Conservation (phyloP, 2,113 vertebrate species). For the Hylia prasina region DNA sequence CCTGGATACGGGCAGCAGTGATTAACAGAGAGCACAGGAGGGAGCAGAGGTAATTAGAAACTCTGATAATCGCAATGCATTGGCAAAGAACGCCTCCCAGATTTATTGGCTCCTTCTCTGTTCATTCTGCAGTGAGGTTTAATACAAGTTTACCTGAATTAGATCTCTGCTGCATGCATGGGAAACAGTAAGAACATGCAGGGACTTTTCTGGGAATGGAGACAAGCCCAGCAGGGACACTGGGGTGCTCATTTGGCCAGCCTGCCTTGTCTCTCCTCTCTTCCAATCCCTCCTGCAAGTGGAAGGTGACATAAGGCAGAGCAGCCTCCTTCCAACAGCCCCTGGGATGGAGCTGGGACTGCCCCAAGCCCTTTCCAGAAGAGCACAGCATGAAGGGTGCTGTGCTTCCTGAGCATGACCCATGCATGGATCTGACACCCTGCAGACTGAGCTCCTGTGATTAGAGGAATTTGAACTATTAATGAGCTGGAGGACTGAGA, state of each 20-base stretch:
- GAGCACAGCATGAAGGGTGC: neutral
- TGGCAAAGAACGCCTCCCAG: neutral
- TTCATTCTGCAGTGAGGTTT: neutral
- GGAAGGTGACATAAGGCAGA: neutral
- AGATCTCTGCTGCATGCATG: neutral
- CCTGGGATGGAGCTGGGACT: neutral
- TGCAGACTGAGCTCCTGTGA: neutral
- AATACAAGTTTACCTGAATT: neutral
- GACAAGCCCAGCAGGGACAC: neutral
- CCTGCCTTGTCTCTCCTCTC: fast-evolving
- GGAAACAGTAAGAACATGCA: neutral
- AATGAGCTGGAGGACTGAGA: neutral
- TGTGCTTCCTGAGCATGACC: neutral
- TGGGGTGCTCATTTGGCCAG: neutral
- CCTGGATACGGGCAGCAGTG: neutral
- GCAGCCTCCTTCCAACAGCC: neutral
- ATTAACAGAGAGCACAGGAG: neutral
- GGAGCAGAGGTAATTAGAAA: conserved; percentile 5
- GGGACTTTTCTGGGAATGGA: neutral
- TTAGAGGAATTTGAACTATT: neutral
- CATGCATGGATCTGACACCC: fast-evolving
- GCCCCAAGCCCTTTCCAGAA: neutral
- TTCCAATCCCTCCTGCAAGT: neutral
- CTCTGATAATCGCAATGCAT: neutral
- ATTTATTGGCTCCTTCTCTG: neutral